Evolutionary conservation across 2,113 vertebrate species (phyloP), one percentile per base, ranked within the genome.

Genomic region (Circaetus gallicus): DNA sequence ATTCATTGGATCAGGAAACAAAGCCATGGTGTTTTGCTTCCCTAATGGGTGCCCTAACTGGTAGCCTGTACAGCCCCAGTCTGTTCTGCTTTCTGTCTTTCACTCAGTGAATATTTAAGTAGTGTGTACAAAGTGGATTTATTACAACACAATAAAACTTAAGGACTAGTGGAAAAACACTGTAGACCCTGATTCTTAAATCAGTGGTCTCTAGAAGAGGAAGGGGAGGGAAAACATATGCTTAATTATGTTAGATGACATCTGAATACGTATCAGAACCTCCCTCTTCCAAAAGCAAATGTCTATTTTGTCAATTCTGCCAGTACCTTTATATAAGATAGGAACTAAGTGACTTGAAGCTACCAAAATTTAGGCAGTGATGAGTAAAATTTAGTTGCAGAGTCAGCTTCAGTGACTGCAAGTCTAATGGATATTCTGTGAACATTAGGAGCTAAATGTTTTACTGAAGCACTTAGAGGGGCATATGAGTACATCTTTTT

Each of bases 331-430:
- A 32, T 7, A n/a, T 18, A 79, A 59, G n/a, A 59, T 9, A 69
- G 43, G 58, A 96, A 65, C 10, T 6, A 40, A 91, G 36, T n/a
- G 13, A 72, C 21, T 84, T 79, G 53, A 86, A 87, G 56, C 24
- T 40, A 84, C 61, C 26, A 94, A 70, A 84, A 88, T 82, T 91
- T 72, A 85, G 56, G 86, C 53, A 79, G 65, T 5, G 14, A 82
- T 56, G 70, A 85, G 47, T 22, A 87, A 95, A 94, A 91, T 82
- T 62, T 76, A 95, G 73, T 67, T 93, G 84, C 93, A 85, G 83
- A 86, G 81, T 89, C 84, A 94, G 84, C 84, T 85, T 82, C 67
- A 80, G 73, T 55, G 65, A 76, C 52, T 89, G 47, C 81, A 65
- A 69, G 78, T 65, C 69, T 85, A 95, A 96, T 79, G 70, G 73